Evolutionary conservation across 2,797 vertebrate genomes (phyloP), one percentile per base, ranked within the genome.

Genomic region (Danio kyathit): DNA sequence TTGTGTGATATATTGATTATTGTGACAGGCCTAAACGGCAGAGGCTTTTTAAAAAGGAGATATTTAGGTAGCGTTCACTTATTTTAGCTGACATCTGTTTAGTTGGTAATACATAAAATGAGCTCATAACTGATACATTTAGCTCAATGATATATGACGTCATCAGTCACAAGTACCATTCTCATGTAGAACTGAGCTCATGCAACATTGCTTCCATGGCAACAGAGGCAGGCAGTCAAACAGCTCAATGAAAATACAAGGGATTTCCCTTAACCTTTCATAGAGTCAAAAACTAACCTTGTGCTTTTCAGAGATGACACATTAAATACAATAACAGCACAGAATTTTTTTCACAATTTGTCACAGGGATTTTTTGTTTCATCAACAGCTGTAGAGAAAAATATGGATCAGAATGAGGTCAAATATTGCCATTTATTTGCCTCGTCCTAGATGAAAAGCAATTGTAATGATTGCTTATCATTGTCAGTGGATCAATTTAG

Each of bases 191-290:
- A 43, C 14, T 16, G 41, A 64, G 14, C 13, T n/a, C 59, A 66
- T 41, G n/a, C 10, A 11, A n/a, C 57, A 19, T 48, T 56, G 19
- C 21, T 5, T 54, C 40, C 49, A 77, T 77, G 59, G 49, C 17
- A 67, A 71, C 65, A 38, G 38, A 43, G 61, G 44, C 43, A 74
- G 75, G 14, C 38, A 67, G 41, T 6, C 49, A 44, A 43, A 38
- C n/a, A 65, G 19, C 43, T 52, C 44, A 12, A 19, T 17, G 14
- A 74, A 9, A 14, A 61, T 80, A 51, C 19, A 14, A 61, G 56
- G 81, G 73, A 64, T 82, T 74, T 67, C 69, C 81, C 63, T 54
- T 40, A 41, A 52, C 17, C 48, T 29, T 57, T 49, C 7, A 52
- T 19, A 43, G 29, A 6, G 4, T 44, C 43, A 40, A 61, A 19